These are phyloP conservation scores for Plectrocnemia conspersa DNA, from an alignment of 1,140 invertebrate genomes.

Conservation along the genomic window DNA sequence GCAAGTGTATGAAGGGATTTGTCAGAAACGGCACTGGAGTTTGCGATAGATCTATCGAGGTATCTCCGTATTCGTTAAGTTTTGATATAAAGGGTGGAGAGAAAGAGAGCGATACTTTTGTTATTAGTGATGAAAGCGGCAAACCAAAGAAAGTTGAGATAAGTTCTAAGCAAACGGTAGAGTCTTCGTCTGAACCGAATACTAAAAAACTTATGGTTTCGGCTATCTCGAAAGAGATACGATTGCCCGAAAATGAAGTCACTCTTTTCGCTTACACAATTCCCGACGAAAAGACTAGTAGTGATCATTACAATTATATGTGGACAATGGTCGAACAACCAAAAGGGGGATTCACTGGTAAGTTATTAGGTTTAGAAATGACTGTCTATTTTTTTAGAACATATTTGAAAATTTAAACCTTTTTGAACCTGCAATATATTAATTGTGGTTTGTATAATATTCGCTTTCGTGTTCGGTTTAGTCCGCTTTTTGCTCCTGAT, in stretches of 20 bases:
- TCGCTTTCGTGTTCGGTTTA: no score
- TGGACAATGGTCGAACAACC: constrained; percentile 84
- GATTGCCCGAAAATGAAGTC: constrained; percentile 70
- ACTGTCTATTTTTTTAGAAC: no score
- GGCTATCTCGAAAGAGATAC: constrained; percentile 69
- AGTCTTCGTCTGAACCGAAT: constrained; percentile 46
- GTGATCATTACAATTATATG: constrained; percentile 77
- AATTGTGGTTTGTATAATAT: no score
- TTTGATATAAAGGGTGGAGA: constrained; percentile 16
- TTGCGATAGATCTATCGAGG: constrained; percentile 31
- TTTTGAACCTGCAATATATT: no score
- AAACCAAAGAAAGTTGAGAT: constrained; percentile 32
- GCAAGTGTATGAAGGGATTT: constrained; percentile 61
- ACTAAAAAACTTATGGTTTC: constrained; percentile 70
- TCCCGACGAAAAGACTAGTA: constrained; percentile 65
- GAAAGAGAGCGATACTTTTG: constrained; percentile 19
- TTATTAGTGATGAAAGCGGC: constrained; percentile 11
- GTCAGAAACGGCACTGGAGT: constrained; percentile 51
- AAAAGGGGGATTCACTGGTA: constrained; percentile 63
- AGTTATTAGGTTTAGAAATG: no score
- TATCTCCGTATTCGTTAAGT: constrained; percentile 43
- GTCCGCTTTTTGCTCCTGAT: no score
- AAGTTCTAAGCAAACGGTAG: constrained; percentile 41
- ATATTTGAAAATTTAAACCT: no score
- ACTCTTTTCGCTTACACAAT: constrained; percentile 75